Conservation (phyloP, 1,140 invertebrate genomes). For the Drosophila albomicans region DNA sequence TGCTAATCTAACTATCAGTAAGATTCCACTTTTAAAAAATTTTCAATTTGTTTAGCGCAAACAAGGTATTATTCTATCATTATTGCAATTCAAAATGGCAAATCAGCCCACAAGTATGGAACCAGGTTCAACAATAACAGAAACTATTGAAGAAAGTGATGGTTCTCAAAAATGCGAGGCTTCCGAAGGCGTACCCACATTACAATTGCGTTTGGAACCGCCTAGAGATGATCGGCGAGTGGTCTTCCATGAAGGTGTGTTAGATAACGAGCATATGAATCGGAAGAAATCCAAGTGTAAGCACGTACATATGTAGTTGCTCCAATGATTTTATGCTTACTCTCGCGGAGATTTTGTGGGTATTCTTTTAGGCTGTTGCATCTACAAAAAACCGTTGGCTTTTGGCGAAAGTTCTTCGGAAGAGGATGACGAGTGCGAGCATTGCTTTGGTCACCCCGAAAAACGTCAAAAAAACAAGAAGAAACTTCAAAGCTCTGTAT, state of each 20-base stretch:
- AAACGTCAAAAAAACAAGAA: conserved; percentile 86
- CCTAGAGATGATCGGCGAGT: conserved; percentile 92
- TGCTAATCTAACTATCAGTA: too few relatives aligned
- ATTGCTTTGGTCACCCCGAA: conserved; percentile 93
- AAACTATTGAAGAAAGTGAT: conserved; percentile 57
- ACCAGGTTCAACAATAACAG: conserved; percentile 29
- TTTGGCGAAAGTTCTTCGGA: conserved; percentile 94
- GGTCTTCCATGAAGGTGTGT: conserved; percentile 93
- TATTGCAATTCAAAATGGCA: conserved; percentile 50
- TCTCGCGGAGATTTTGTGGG: neutral
- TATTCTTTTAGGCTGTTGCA: conserved; percentile 92
- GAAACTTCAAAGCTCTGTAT: conserved; percentile 20
- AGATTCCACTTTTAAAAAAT: too few relatives aligned
- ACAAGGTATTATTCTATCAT: too few relatives aligned
- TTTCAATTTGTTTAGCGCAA: too few relatives aligned
- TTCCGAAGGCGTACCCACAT: conserved; percentile 87
- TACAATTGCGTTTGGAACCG: conserved; percentile 88
- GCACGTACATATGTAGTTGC: conserved; percentile 49
- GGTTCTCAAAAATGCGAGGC: conserved; percentile 5
- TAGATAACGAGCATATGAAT: conserved; percentile 97
- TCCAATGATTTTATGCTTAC: neutral
- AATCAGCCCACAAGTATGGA: conserved; percentile 30
- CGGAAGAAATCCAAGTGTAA: conserved; percentile 98
- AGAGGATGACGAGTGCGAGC: conserved; percentile 92
- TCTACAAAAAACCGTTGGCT: conserved; percentile 92